Evolutionary conservation across 2,797 vertebrate species (phyloP).

Genomic region (Sebastes vulpes): DNA sequence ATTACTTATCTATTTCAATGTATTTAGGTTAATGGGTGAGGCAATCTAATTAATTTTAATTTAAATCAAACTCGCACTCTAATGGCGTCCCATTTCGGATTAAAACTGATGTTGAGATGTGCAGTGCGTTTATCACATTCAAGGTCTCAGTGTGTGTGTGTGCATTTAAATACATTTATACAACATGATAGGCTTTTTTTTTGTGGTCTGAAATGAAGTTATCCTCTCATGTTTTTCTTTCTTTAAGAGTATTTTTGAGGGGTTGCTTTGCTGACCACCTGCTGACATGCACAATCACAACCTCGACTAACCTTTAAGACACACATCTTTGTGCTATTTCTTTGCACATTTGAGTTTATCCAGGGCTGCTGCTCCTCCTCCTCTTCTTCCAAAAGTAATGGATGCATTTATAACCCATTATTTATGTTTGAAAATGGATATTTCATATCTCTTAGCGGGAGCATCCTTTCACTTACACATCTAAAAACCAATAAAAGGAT

Average conservation of each 20-base stretch:
- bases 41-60: conserved; percentile 86
- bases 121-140: conserved; percentile 62
- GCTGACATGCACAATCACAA: conserved; percentile 76
- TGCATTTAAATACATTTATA: conserved; percentile 40
- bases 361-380: conserved; percentile 1
- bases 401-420: conserved; percentile 84
- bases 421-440: conserved; percentile 89
- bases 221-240: conserved; percentile 15
- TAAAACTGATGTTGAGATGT: conserved; percentile 67
- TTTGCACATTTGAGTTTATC: conserved; percentile 53
- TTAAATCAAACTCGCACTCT: conserved; percentile 82
- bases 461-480: conserved; percentile 93
- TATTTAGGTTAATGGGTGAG: conserved; percentile 86
- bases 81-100: conserved; percentile 83
- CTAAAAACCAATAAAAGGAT: conserved; percentile 92
- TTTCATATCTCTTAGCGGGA: conserved; percentile 89
- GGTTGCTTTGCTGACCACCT: conserved; percentile 62
- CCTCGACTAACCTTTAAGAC: conserved; percentile 81
- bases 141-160: conserved; percentile 30
- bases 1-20: conserved; percentile 85
- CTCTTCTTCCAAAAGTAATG: conserved; percentile 77
- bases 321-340: conserved; percentile 68
- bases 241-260: conserved; percentile 35
- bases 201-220: conserved; percentile 7
- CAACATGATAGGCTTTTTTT: conserved; percentile 26